Evolutionary conservation across 2,113 vertebrate species (phyloP).

Genomic region (Alligator mississippiensis): DNA sequence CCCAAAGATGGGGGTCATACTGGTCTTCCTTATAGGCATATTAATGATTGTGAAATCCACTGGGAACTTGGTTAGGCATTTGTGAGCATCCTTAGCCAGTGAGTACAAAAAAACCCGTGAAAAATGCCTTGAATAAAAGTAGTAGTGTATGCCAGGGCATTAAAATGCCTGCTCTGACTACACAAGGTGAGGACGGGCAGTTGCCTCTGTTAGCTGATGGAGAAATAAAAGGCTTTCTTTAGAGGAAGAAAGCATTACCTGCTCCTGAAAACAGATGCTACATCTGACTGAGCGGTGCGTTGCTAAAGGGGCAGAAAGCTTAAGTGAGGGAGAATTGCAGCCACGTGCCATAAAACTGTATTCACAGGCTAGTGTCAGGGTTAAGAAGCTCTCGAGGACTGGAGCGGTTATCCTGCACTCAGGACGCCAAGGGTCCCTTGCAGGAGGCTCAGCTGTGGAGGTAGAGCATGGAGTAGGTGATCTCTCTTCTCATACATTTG

Average conservation of each 20-base stretch:
- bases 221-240: neutral
- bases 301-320: neutral
- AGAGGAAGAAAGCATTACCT: neutral
- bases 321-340: neutral
- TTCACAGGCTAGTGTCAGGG: no score
- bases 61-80: no score
- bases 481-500: no score
- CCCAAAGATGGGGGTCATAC: no score
- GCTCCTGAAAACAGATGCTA: slow-evolving; percentile 11
- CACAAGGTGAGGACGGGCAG: neutral
- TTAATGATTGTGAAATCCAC: no score
- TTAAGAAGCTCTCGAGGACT: no score
- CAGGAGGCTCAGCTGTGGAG: accelerated
- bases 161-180: neutral
- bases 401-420: no score
- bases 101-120: no score
- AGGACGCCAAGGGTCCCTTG: neutral
- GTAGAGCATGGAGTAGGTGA: no score
- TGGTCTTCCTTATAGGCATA: no score
- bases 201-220: neutral
- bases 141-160: neutral
- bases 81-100: no score
- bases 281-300: neutral
- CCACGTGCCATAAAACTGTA: neutral
- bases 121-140: no score